These are phyloP conservation scores for Antheraea yamamai DNA, from an alignment of 2,888 invertebrate species.

Conservation along the genomic window DNA sequence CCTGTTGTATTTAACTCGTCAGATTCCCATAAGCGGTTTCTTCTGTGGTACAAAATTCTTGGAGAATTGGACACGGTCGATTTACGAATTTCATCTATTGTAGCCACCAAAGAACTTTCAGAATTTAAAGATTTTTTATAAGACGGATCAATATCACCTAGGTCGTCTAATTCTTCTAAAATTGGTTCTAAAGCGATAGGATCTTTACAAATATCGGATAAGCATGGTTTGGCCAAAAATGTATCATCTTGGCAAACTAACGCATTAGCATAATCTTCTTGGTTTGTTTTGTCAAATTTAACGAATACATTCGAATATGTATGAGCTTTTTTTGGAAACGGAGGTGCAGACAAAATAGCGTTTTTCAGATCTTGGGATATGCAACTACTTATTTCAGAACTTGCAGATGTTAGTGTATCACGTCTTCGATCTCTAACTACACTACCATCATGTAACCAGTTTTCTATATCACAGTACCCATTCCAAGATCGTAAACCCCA, in stretches of 20 bases:
- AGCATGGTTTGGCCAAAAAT: conserved; percentile 81
- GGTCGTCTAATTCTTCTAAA: conserved; percentile 81
- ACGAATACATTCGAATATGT: conserved; percentile 77
- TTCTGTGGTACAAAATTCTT: conserved; percentile 79
- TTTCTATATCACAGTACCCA: conserved; percentile 85
- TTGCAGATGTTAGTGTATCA: conserved; percentile 81
- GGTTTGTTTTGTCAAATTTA: conserved; percentile 67
- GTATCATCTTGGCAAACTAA: conserved; percentile 76
- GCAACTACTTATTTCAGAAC: conserved; percentile 80
- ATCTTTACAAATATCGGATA: conserved; percentile 77
- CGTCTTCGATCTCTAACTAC: conserved; percentile 82
- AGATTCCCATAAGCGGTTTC: conserved; percentile 76
- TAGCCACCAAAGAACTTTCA: conserved; percentile 83
- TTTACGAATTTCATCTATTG: conserved; percentile 84
- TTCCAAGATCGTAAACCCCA: conserved; percentile 86
- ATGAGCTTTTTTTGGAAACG: conserved; percentile 69
- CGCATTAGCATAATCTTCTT: conserved; percentile 80
- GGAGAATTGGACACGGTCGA: conserved; percentile 82
- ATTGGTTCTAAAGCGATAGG: conserved; percentile 80
- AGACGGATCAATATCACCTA: conserved; percentile 68
- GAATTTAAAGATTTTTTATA: conserved; percentile 73
- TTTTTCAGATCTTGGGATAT: conserved; percentile 73
- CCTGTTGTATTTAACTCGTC: conserved; percentile 59
- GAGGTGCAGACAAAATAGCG: conserved; percentile 69
- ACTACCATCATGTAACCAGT: conserved; percentile 84